Evolutionary conservation across 2,888 invertebrate species (phyloP).

Genomic region (Acheta domesticus): DNA sequence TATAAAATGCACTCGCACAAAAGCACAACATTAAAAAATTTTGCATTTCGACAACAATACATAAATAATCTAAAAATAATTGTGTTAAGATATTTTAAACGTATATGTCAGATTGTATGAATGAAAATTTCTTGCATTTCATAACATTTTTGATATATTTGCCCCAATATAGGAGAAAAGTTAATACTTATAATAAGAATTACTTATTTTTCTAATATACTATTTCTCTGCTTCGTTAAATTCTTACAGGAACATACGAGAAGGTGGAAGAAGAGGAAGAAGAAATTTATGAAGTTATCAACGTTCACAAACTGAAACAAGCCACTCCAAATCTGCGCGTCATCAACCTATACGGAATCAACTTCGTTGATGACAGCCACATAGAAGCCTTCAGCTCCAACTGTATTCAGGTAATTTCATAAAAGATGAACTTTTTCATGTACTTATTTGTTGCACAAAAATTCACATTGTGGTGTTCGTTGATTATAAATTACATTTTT

Average conservation of each 20-base stretch:
- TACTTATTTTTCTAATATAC: too few species aligned
- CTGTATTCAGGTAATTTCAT: slow-evolving; percentile 71
- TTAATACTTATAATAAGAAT: too few species aligned
- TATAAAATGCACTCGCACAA: too few species aligned
- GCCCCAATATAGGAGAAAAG: too few species aligned
- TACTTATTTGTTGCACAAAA: not conserved
- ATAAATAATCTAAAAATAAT: too few species aligned
- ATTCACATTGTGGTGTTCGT: not conserved
- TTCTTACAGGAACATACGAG: slow-evolving; percentile 79
- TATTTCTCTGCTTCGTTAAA: not conserved
- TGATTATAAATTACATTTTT: not conserved
- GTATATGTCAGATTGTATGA: too few species aligned
- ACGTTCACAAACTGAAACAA: slow-evolving; percentile 96
- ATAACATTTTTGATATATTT: too few species aligned
- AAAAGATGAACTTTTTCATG: not conserved
- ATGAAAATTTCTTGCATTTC: too few species aligned
- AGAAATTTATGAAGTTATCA: slow-evolving; percentile 98
- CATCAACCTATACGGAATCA: slow-evolving; percentile 97
- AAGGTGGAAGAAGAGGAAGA: slow-evolving; percentile 98
- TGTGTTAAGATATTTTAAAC: too few species aligned
- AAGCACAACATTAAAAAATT: too few species aligned
- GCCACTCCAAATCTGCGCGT: slow-evolving; percentile 96
- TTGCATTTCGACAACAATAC: too few species aligned
- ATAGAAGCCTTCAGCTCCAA: slow-evolving; percentile 97
- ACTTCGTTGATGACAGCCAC: slow-evolving; percentile 97